Percentiles rank a stretch among this genome's conserved stretches.
phyloP scores from a whole-genome alignment of 2,113 vertebrate genomes.

The Trogon melanurus region DNA sequence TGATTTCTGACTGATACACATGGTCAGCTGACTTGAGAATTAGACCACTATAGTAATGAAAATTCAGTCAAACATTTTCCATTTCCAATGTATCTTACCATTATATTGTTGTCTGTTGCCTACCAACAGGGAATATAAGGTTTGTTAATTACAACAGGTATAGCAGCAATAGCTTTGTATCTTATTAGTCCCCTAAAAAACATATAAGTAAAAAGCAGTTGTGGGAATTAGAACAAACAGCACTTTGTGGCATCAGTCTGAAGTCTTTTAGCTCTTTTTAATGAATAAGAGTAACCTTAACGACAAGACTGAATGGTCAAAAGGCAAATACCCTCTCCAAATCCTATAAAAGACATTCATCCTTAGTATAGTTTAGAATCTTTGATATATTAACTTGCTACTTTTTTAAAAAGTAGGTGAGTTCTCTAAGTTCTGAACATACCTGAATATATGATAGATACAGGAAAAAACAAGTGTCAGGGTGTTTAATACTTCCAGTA shows the following conservation, averaged over 20 bases:
- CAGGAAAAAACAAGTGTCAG: background rate
- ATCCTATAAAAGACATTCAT: no score
- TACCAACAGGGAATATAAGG: background rate
- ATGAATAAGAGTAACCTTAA: background rate
- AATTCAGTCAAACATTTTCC: background rate
- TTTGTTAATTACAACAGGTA: background rate
- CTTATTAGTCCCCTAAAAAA: background rate
- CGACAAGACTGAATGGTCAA: background rate
- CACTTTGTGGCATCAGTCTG: background rate
- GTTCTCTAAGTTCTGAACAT: background rate
- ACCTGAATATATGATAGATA: background rate
- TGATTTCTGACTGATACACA: rapidly evolving
- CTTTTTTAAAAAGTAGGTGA: background rate
- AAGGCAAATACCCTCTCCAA: background rate
- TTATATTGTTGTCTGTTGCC: rapidly evolving
- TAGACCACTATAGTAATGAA: background rate
- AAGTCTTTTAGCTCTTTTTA: background rate
- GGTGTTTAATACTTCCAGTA: background rate
- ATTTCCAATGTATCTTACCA: background rate
- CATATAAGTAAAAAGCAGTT: background rate
- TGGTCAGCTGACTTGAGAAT: background rate
- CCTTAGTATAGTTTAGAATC: background rate
- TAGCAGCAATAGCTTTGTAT: background rate
- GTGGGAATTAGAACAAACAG: background rate
- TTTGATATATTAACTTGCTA: background rate